Base-by-base conservation (phyloP, 2,113 vertebrate species). In the Dermatemys mawii region DNA sequence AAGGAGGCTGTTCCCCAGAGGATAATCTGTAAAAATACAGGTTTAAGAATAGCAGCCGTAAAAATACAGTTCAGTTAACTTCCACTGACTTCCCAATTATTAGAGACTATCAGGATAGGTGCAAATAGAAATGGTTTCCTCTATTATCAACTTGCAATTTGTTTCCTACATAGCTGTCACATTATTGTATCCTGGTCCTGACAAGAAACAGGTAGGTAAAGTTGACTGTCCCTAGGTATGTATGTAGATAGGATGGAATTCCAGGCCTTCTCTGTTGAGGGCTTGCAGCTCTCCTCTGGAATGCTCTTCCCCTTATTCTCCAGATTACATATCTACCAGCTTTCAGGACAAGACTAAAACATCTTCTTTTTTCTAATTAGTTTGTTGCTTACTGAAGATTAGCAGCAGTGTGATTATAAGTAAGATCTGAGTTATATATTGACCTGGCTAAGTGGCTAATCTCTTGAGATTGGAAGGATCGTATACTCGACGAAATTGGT, bases 21-120 rank as follows among this genome's bases (percentile, higher is more conserved):
- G 46, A 96, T 96, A 93, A 70, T 51, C 22, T 89, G 93, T 95
- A 81, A 92, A 92, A 95, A 90, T 22, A 81, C 10, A 46, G 90
- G n/a, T n/a, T n/a, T n/a, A n/a, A n/a, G n/a, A n/a, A n/a, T n/a
- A n/a, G n/a, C n/a, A n/a, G n/a, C n/a, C n/a, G 93, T 95, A 81
- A 92, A 92, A 95, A 90, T 22, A 81, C 10, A 46, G 90, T 80
- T 93, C 94, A 90, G 1, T 90, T 94, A 81, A 94, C 19, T 91
- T 70, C 67, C 44, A 85, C 35, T 95, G 81, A 60, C 35, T 79
- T 93, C 96, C 78, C 83, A 92, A 53, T 88, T 38, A 55, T 35
- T 79, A 83, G 54, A 85, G 81, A 94, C 88, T 88, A 93, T 81
- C 49, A 85, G n/a, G 63, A 83, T 1, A 0, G 2, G 24, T 26